A percentile compares a stretch with the other conserved stretches of the same genome.
Evolutionary conservation across 2,113 vertebrate genomes (phyloP).

Genomic region (Gorsachius goisagi): DNA sequence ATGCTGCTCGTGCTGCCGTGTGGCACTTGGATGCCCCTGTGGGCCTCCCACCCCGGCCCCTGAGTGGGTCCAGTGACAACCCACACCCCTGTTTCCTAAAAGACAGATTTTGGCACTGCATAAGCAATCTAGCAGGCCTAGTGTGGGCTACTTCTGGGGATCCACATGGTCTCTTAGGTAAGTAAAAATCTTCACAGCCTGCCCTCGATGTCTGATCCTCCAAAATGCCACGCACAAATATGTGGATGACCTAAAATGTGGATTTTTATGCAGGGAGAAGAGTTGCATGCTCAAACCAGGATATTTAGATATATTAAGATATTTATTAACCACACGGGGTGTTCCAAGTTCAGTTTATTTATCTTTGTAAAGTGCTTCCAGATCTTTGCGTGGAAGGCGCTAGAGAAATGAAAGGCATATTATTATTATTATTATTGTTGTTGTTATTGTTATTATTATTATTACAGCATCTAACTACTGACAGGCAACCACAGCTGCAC

Average conservation of each 20-base stretch:
- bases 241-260: not conserved
- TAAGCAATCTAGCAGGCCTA: not conserved
- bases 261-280: not conserved
- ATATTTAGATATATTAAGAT: slow-evolving; percentile 28
- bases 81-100: not conserved
- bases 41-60: not conserved
- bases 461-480: slow-evolving; percentile 58
- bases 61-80: not conserved
- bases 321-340: slow-evolving; percentile 48
- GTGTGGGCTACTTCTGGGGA: not conserved
- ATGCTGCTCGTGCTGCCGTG: not conserved
- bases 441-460: slow-evolving; percentile 54
- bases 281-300: not conserved
- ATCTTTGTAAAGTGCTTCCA: slow-evolving; percentile 58
- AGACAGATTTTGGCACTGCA: not conserved
- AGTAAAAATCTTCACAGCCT: not conserved
- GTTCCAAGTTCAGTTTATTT: slow-evolving; percentile 61
- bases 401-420: slow-evolving; percentile 62
- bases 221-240: not conserved
- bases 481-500: slow-evolving; percentile 52
- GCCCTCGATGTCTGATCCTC: not conserved
- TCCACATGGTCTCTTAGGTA: not conserved
- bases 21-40: not conserved
- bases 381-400: slow-evolving; percentile 55
- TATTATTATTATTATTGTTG: slow-evolving; percentile 58